Conservation (phyloP, 2,797 vertebrate genomes). For the Poecilia wingei region DNA sequence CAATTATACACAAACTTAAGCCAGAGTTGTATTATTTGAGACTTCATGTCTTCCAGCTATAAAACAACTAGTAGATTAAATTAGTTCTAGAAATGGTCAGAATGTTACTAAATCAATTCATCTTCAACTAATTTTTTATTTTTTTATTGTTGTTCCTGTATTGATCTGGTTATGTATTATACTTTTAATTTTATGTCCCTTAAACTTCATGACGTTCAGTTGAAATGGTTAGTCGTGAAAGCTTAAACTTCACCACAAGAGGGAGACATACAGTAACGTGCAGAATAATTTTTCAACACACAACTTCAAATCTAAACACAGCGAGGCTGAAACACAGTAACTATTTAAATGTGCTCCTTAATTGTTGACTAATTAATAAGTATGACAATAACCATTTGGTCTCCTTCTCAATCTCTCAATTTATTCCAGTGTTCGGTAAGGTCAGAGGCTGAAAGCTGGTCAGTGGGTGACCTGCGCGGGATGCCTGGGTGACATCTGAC, state of each 20-base stretch:
- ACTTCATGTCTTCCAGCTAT: not conserved
- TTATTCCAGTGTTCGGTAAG: conserved; percentile 87
- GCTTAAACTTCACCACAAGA: conserved; percentile 67
- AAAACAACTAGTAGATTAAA: not conserved
- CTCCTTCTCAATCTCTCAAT: conserved; percentile 76
- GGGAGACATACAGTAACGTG: conserved; percentile 68
- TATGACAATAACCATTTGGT: not conserved
- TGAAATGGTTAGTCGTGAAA: conserved; percentile 7
- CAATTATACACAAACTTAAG: conserved; percentile 21
- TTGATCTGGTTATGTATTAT: not conserved
- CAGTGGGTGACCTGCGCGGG: conserved; percentile 77
- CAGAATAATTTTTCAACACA: conserved; percentile 25
- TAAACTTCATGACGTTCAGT: not conserved
- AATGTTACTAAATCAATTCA: not conserved
- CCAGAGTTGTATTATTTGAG: conserved; percentile 5
- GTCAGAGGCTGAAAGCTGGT: conserved; percentile 84
- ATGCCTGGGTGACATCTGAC: conserved; percentile 72
- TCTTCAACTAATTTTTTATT: not conserved
- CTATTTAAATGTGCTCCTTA: not conserved
- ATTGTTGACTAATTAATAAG: conserved; percentile 17
- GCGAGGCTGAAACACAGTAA: conserved; percentile 11
- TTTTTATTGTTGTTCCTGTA: not conserved
- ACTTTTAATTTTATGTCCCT: not conserved
- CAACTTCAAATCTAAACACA: conserved; percentile 11
- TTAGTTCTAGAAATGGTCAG: not conserved